Evolutionary conservation across 2,888 invertebrate species (phyloP).

Genomic region (Osmoderma eremita): DNA sequence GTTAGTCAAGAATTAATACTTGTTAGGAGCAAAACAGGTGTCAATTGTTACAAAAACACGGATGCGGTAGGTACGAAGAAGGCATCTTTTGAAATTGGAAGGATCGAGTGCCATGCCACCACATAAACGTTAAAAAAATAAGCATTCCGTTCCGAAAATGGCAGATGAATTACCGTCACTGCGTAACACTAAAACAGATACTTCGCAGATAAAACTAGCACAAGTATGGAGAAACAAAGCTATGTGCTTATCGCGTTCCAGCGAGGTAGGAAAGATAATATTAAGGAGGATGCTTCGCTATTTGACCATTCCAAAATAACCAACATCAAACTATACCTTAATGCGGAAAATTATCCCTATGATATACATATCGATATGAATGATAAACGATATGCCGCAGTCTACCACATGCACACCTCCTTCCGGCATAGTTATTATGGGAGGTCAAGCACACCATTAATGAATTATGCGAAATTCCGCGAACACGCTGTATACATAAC

Average conservation of each 20-base stretch:
- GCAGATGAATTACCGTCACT: conserved; percentile 35
- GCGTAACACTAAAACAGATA: conserved; percentile 18
- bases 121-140: too few species aligned
- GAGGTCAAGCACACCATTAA: not conserved
- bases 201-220: conserved; percentile 34
- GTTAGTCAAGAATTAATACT: conserved; percentile 58
- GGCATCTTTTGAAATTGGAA: conserved; percentile 8
- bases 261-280: conserved; percentile 14
- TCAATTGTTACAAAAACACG: conserved; percentile 48
- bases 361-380: conserved; percentile 34
- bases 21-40: conserved; percentile 50
- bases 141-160: conserved; percentile 42
- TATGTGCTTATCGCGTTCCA: conserved; percentile 26
- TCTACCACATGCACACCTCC: conserved; percentile 13
- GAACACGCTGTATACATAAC: not conserved
- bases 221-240: conserved; percentile 37
- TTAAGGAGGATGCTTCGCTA: not conserved
- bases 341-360: conserved; percentile 41
- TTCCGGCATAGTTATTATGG: conserved; percentile 16
- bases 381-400: conserved; percentile 13
- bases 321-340: conserved; percentile 38
- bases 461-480: conserved; percentile 7
- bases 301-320: conserved; percentile 21
- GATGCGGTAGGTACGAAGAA: not conserved
- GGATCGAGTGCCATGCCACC: conserved; percentile 35